Conservation (phyloP, 2,113 vertebrate species). For the Sigmodon hispidus region DNA sequence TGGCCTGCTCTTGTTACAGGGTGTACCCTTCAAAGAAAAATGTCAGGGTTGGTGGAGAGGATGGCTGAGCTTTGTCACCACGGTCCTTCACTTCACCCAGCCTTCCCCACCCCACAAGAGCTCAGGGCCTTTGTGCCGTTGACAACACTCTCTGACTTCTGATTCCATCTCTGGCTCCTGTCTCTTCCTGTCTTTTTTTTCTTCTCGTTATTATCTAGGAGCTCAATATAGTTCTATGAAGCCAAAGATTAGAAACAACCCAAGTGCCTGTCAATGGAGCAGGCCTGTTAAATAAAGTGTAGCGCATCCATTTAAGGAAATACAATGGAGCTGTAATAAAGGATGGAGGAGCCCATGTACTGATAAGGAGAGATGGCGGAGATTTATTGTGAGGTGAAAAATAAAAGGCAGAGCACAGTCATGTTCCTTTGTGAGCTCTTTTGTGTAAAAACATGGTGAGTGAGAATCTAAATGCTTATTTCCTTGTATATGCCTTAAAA, state of each 20-base stretch:
- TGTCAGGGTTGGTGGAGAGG: neutral
- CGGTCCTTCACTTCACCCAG: neutral
- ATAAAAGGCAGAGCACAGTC: slow-evolving; percentile 20
- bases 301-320: slow-evolving; percentile 57
- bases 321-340: slow-evolving; percentile 53
- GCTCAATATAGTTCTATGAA: slow-evolving; percentile 51
- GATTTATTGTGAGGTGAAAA: slow-evolving; percentile 49
- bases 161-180: neutral
- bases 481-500: slow-evolving; percentile 11
- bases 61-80: neutral
- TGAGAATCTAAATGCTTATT: slow-evolving; percentile 31
- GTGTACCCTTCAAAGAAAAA: slow-evolving; percentile 41
- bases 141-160: neutral
- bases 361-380: slow-evolving; percentile 53
- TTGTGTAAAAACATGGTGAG: slow-evolving; percentile 30
- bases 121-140: neutral
- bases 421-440: slow-evolving; percentile 9
- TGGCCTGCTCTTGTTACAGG: neutral
- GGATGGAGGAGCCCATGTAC: neutral
- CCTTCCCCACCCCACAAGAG: neutral
- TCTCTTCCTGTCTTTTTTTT: slow-evolving; percentile 34
- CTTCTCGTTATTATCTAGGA: slow-evolving; percentile 55
- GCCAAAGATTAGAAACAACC: slow-evolving; percentile 66
- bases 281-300: slow-evolving; percentile 40
- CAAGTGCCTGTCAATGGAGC: slow-evolving; percentile 56